A percentile compares a stretch with the other conserved stretches of the same genome.
These are phyloP conservation scores for Coturnix japonica DNA, from an alignment of 2,113 vertebrate genomes.

Conservation along the genomic window DNA sequence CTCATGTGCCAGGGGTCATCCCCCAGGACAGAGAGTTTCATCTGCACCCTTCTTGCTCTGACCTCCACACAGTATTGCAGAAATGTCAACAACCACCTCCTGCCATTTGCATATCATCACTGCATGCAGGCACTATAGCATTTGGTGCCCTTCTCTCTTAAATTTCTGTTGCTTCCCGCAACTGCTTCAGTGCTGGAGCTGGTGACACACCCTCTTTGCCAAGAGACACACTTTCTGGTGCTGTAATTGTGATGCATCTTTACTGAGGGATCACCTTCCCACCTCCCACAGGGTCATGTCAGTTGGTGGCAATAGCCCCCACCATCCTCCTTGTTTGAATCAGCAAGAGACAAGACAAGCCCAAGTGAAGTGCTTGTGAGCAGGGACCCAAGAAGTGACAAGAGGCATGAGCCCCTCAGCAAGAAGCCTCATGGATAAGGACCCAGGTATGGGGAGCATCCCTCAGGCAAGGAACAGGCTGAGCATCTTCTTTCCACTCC, in stretches of 20 bases:
- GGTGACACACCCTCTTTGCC: background rate
- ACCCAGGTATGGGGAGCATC: background rate
- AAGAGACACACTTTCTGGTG: slow-evolving; percentile 1
- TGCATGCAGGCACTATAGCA: background rate
- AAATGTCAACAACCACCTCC: background rate
- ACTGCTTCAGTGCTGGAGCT: slow-evolving; percentile 37
- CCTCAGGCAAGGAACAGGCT: background rate
- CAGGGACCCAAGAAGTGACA: background rate
- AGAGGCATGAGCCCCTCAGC: background rate
- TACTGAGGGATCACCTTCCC: background rate
- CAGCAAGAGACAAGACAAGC: background rate
- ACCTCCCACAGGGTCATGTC: background rate
- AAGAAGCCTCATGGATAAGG: background rate
- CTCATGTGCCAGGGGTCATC: background rate
- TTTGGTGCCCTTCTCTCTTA: slow-evolving; percentile 51
- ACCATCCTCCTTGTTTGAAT: background rate
- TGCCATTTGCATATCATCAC: background rate
- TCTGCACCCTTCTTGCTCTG: background rate
- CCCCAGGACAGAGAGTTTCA: background rate
- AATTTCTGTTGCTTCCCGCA: slow-evolving; percentile 31
- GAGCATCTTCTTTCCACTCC: background rate
- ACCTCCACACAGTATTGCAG: background rate
- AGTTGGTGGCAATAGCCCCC: background rate
- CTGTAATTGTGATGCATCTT: background rate
- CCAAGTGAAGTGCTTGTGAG: background rate